Evolutionary conservation across 1,140 invertebrate genomes (phyloP), one percentile per base, ranked within the genome.

Genomic region (Heliconius melpomene): DNA sequence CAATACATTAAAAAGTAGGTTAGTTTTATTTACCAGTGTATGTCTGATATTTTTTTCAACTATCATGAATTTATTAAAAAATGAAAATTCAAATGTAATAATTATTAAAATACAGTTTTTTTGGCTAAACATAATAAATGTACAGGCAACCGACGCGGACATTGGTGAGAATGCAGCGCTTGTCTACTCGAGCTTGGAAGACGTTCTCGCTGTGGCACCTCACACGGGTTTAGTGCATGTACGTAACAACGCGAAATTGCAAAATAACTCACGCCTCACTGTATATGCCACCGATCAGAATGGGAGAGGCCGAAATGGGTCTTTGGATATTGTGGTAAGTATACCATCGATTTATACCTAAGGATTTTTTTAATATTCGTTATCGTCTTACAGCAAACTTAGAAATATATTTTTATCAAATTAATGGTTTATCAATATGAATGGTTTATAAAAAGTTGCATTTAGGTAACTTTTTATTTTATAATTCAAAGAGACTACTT

Each of bases 141-240:
- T 77, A 46, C 82, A 93, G 92, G 93, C 93, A 50, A 93, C 90
- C 7, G 93, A 94, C 74, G 92, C 91, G 18, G 93, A 93, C 83
- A 84, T 94, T 20, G 92, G 91, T 0, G 85, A 87, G 72, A 94
- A 93, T 70, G 91, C 93, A 72, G 86, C 79, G 2, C 23, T 93
- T 16, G 29, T 86, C 8, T 94, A 91, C 74, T 93, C 87, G 89
- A 93, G 87, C 78, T 57, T 74, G 3, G 88, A 88, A 29, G 81
- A 86, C 6, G 83, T 75, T 23, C 50, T 94, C 13, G 89, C 89
- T 0, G 91, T 94, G 26, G 86, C 91, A 8, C 86, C 91, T 0
- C 79, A 79, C 1, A 90, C 89, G 2, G 93, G 93, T 16, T 88
- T 80, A 2, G 91, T 94, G 0, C 90, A 94, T 74, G 86, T 93